phyloP scores from a whole-genome alignment of 2,888 invertebrate genomes.

The Cephus runcator region DNA sequence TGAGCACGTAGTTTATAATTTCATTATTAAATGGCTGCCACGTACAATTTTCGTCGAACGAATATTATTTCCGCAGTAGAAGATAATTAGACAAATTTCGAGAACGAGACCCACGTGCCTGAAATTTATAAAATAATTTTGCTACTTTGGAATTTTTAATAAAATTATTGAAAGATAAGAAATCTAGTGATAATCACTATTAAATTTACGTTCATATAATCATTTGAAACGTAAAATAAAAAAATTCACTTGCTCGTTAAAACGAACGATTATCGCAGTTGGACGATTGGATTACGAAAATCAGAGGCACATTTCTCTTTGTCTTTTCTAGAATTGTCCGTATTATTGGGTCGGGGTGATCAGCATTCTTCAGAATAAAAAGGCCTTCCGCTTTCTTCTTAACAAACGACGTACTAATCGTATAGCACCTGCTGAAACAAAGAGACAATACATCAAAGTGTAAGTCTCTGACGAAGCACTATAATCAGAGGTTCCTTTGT shows the following conservation, averaged over 20 bases:
- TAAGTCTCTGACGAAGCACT: not conserved
- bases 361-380: not conserved
- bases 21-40: not conserved
- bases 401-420: not conserved
- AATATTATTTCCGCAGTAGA: not conserved
- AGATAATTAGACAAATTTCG: not conserved
- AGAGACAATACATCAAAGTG: not conserved
- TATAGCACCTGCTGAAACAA: not conserved
- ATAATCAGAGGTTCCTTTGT: not conserved
- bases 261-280: not conserved
- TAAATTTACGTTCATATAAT: not conserved
- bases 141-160: not conserved
- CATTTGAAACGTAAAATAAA: not conserved
- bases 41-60: not conserved
- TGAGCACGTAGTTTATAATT: not conserved
- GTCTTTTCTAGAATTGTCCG: not conserved
- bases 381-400: not conserved
- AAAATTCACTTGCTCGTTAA: not conserved
- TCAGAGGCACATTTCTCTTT: not conserved
- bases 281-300: not conserved
- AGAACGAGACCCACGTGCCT: not conserved
- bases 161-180: not conserved
- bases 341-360: not conserved
- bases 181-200: not conserved
- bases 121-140: not conserved